phyloP scores from a whole-genome alignment of 1,140 invertebrate species.

The Cardiocondyla obscurior region DNA sequence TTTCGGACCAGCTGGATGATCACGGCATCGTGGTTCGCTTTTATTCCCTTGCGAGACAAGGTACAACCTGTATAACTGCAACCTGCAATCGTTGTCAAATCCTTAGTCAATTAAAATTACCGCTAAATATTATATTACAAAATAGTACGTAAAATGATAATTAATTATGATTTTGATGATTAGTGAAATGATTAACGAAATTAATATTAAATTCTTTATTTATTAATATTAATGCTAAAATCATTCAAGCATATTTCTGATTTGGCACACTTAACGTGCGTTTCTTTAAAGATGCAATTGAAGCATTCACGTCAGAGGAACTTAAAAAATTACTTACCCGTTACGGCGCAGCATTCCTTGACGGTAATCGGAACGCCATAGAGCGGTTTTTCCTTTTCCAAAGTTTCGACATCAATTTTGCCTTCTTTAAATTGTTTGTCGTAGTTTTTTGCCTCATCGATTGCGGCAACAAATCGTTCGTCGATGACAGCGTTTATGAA shows the following conservation, averaged over 20 bases:
- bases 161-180: no score
- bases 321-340: constrained; percentile 84
- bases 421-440: constrained; percentile 84
- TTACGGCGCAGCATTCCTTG: constrained; percentile 89
- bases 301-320: background rate
- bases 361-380: constrained; percentile 92
- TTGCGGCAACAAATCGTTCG: constrained; percentile 87
- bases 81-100: constrained; percentile 82
- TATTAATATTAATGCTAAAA: no score
- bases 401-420: constrained; percentile 74
- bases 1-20: constrained; percentile 85
- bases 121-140: background rate
- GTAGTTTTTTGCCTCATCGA: constrained; percentile 87
- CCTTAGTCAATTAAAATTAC: no score
- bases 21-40: constrained; percentile 86
- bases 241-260: no score
- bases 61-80: constrained; percentile 88
- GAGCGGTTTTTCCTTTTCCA: constrained; percentile 86
- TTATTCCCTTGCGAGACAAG: constrained; percentile 84
- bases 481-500: constrained; percentile 90
- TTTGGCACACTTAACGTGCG: no score
- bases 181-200: no score
- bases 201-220: no score
- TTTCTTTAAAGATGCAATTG: background rate
- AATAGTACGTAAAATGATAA: no score